Conservation (phyloP, 2,113 vertebrate species). For the Pitta sordida region DNA sequence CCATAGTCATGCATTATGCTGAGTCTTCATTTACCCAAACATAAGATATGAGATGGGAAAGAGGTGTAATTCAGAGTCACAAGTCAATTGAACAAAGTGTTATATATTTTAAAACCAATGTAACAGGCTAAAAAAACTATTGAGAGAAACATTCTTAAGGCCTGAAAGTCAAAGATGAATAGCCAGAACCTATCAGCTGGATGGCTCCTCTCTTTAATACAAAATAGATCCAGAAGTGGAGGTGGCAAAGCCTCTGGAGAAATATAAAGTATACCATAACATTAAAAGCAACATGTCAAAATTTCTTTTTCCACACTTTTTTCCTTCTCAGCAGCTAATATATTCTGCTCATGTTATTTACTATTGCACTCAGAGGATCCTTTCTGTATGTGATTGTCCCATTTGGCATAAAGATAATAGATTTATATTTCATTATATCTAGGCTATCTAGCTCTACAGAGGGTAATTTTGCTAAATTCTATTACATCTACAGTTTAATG, state of each 20-base stretch:
- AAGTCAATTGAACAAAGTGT: neutral
- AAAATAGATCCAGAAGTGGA: neutral
- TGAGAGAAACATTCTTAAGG: neutral
- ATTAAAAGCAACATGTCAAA: neutral
- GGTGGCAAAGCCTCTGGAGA: neutral
- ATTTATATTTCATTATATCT: neutral
- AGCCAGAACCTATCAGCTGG: neutral
- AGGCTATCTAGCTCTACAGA: neutral
- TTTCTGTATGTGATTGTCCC: neutral
- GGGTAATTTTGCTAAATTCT: neutral
- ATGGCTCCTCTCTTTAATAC: neutral
- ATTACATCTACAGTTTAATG: neutral
- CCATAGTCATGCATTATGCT: neutral
- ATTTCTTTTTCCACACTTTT: neutral
- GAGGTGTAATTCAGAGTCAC: neutral
- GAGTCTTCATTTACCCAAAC: neutral
- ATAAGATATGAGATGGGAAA: neutral
- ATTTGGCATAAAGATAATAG: neutral
- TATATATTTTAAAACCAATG: neutral
- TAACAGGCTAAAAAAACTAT: rapidly evolving
- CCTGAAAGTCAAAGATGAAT: rapidly evolving
- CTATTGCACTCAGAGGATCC: neutral
- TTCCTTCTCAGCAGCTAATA: neutral
- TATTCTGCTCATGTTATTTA: neutral
- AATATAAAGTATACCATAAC: neutral